phyloP scores from a whole-genome alignment of 2,888 invertebrate species.

The Protophormia terraenovae region DNA sequence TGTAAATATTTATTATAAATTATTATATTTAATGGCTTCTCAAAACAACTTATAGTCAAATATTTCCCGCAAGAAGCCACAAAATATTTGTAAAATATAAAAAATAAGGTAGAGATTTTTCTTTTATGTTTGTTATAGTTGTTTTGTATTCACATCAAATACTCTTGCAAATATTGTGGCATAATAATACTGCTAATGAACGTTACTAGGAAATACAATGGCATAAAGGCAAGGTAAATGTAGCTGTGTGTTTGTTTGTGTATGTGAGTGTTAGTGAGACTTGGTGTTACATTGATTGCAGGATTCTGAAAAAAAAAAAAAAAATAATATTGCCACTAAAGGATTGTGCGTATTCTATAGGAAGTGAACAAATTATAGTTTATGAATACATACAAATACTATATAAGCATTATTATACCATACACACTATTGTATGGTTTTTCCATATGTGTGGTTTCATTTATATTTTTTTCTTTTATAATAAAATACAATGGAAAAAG shows the following conservation, averaged over 20 bases:
- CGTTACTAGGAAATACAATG: not conserved
- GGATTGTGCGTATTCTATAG: not conserved
- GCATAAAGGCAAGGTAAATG: not conserved
- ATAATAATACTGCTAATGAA: slow-evolving; percentile 1
- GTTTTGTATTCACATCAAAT: not conserved
- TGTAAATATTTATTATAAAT: not conserved
- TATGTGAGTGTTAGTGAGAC: not conserved
- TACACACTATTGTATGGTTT: not conserved
- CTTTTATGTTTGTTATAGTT: not conserved
- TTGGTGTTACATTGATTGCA: not conserved
- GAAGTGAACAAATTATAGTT: not conserved
- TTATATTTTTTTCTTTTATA: not conserved
- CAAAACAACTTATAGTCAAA: not conserved
- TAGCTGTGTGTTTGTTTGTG: not conserved
- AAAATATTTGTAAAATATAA: not conserved
- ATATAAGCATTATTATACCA: not conserved
- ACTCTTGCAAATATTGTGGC: not conserved
- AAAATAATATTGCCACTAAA: not conserved
- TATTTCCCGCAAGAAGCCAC: not conserved
- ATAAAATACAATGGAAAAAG: not conserved
- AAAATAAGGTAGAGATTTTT: not conserved
- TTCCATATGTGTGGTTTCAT: not conserved
- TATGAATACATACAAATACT: not conserved
- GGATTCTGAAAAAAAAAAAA: not conserved
- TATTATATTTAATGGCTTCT: not conserved